Evolutionary conservation across 2,797 vertebrate species (phyloP), one percentile per base, ranked within the genome.

Genomic region (Chelon auratus): DNA sequence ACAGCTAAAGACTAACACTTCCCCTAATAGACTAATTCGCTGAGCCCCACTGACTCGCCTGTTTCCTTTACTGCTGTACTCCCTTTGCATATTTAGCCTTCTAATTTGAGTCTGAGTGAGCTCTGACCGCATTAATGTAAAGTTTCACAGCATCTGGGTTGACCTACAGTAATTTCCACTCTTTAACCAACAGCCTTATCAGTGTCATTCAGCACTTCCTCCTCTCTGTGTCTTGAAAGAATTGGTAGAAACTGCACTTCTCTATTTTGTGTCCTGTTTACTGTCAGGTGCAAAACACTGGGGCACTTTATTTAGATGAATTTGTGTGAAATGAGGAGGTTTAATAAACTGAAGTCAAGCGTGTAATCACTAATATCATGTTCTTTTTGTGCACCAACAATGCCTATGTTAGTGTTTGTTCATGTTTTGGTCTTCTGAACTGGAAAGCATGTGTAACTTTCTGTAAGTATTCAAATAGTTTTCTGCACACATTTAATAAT

Each of bases 121-220:
- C 45, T 18, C 30, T 15, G 51, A 14, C 24, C 14, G 9, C 11
- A 3, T 65, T 24, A 53, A 64, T 40, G 6, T 1, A 26, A 9
- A 15, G 22, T 20, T 43, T 36, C 22, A 45, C n/a, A 20, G 9
- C 12, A 50, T 51, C 45, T 50, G 24, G 15, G 40, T 53, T 13
- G 40, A 42, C 37, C 37, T 4, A 5, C 18, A 8, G 5, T n/a
- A 22, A 63, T 66, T 9, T 15, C 18, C 24, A 4, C 26, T 9
- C 18, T 57, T 62, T 15, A 33, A 43, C 39, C 13, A 36, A 17
- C 30, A 5, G 22, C 53, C n/a, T 61, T 77, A 74, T 80, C 39
- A 9, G 70, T 15, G 20, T 39, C 7, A 48, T 0, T 58, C 77
- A 77, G 48, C 17, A 65, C 74, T 77, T 83, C 65, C 73, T 77